A percentile compares a stretch with the other conserved stretches of the same genome.
Evolutionary conservation across 2,797 vertebrate species (phyloP).

Genomic region (Anas bahamensis): DNA sequence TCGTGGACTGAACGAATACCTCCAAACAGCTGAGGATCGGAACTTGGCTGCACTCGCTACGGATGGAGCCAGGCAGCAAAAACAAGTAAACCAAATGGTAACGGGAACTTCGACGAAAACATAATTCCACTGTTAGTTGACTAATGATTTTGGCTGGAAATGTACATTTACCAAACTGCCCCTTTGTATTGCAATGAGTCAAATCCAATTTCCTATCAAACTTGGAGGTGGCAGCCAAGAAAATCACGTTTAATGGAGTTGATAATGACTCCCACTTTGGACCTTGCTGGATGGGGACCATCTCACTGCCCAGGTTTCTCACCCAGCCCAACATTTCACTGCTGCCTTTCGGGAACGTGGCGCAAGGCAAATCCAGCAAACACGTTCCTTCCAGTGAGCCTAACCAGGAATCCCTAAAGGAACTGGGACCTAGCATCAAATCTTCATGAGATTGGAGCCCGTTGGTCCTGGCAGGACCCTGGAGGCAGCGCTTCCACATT

Average conservation of each 20-base stretch:
- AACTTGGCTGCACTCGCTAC: conserved; percentile 42
- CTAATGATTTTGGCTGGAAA: conserved; percentile 35
- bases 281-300: not conserved
- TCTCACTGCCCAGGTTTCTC: not conserved
- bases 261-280: not conserved
- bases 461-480: not conserved
- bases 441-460: not conserved
- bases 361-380: not conserved
- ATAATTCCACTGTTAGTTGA: not conserved
- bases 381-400: not conserved
- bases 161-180: not conserved
- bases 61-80: conserved; percentile 47
- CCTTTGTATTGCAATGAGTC: not conserved
- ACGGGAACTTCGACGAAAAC: not conserved
- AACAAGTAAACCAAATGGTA: conserved; percentile 8
- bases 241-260: not conserved
- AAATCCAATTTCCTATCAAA: conserved; percentile 35
- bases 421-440: not conserved
- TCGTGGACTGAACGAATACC: not conserved
- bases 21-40: conserved; percentile 28
- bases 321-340: not conserved
- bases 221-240: not conserved
- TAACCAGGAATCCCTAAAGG: not conserved
- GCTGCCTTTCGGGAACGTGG: not conserved
- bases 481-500: not conserved